Conservation (phyloP, 2,888 invertebrate genomes). For the Zaprionus obscuricornis region DNA sequence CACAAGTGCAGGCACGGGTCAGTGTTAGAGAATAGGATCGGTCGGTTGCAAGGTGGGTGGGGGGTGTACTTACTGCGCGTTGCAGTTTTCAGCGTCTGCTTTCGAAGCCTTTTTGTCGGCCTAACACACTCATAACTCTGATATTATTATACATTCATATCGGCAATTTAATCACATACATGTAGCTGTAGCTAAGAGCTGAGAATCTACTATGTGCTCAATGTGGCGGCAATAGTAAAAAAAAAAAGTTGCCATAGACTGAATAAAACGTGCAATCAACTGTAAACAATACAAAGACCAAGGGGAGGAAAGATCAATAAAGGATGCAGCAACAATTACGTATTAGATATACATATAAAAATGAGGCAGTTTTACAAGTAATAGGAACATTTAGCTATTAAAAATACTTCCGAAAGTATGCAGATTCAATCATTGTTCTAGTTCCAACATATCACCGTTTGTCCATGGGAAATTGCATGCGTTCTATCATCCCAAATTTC, state of each 20-base stretch:
- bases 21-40: too few species aligned
- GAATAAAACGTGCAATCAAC: conserved; percentile 7
- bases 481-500: too few species aligned
- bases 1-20: conserved; percentile 12
- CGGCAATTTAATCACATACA: conserved; percentile 73
- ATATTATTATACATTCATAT: conserved; percentile 79
- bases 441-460: too few species aligned
- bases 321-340: conserved; percentile 29
- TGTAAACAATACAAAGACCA: conserved; percentile 1
- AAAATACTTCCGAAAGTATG: too few species aligned
- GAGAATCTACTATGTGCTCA: conserved; percentile 32
- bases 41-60: neutral
- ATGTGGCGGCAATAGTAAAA: too few species aligned
- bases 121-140: conserved; percentile 61
- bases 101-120: conserved; percentile 2
- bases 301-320: neutral
- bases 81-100: conserved; percentile 59
- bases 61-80: conserved; percentile 46
- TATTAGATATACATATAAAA: too few species aligned
- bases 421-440: too few species aligned
- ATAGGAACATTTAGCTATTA: too few species aligned
- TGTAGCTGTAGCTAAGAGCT: conserved; percentile 34
- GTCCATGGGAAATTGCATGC: too few species aligned
- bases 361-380: too few species aligned
- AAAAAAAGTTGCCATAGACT: conserved; percentile 28